These are phyloP conservation scores for Orcinus orca DNA, from an alignment of 2,113 vertebrate species.

Conservation along the genomic window DNA sequence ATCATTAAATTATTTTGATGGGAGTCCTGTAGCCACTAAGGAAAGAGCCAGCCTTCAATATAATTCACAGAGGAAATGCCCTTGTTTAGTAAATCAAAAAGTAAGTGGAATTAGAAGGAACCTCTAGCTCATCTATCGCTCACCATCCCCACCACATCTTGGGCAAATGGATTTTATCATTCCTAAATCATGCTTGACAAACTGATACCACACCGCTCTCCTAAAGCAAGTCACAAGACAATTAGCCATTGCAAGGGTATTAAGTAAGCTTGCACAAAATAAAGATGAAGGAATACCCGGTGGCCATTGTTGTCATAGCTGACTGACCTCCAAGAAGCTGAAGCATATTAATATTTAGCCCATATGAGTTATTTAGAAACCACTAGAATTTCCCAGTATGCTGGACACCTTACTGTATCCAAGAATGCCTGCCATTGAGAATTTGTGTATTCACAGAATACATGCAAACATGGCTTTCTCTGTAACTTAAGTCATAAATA, in stretches of 20 bases:
- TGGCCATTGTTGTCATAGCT: not conserved
- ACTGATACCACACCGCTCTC: constrained; percentile 39
- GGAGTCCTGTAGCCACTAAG: not conserved
- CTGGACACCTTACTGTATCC: not conserved
- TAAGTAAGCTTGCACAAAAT: constrained; percentile 1
- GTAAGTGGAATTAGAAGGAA: not conserved
- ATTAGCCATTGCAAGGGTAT: constrained; percentile 1
- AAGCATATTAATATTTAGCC: not conserved
- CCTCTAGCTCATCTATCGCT: not conserved
- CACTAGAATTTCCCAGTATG: not conserved
- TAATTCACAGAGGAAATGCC: constrained; percentile 60
- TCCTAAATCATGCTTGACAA: constrained; percentile 65
- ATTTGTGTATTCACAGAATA: not conserved
- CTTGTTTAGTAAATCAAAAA: constrained; percentile 62
- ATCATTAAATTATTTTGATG: constrained; percentile 66
- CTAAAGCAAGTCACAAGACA: constrained; percentile 22
- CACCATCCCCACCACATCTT: not conserved
- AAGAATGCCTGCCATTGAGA: not conserved
- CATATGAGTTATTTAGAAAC: not conserved
- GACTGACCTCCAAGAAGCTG: constrained; percentile 25
- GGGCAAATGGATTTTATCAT: constrained; percentile 55
- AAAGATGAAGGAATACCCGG: not conserved
- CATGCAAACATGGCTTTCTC: not conserved
- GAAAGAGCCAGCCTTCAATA: constrained; percentile 2
- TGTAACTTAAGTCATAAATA: not conserved